Conservation (phyloP, 2,888 invertebrate genomes). For the Cyaniris semiargus region DNA sequence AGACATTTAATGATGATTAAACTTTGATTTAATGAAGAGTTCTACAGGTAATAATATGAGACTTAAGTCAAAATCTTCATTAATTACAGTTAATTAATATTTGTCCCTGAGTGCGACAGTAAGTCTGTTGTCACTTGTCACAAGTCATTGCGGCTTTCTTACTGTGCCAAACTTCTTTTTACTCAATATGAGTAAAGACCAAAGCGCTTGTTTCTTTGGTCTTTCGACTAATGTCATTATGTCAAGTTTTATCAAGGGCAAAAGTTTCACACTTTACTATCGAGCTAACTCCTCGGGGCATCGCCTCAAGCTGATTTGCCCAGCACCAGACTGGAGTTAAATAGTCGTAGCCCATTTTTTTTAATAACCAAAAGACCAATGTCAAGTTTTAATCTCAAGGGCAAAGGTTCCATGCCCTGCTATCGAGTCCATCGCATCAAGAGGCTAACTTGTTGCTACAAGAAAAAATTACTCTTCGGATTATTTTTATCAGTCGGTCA, state of each 20-base stretch:
- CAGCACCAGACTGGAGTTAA: neutral
- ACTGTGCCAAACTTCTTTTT: too few species aligned
- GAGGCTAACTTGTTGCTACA: conserved; percentile 14
- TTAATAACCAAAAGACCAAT: neutral
- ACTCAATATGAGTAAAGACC: neutral
- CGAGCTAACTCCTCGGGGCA: too few species aligned
- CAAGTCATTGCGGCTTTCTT: too few species aligned
- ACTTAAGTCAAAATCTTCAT: too few species aligned
- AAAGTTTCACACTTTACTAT: neutral
- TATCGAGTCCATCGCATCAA: neutral
- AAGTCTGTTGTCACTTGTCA: too few species aligned
- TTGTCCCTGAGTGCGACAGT: too few species aligned
- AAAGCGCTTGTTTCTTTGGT: neutral
- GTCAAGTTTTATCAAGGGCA: neutral
- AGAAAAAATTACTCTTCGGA: neutral
- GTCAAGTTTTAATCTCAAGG: conserved; percentile 6
- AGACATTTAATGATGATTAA: too few species aligned
- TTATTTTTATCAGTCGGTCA: conserved; percentile 2
- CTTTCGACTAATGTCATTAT: neutral
- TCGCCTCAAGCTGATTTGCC: too few species aligned
- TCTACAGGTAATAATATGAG: too few species aligned
- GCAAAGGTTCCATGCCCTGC: conserved; percentile 12
- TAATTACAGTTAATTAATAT: too few species aligned
- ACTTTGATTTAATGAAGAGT: too few species aligned
- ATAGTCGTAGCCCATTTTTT: neutral